phyloP scores from a whole-genome alignment of 2,797 vertebrate genomes.

The Neopelma chrysocephalum region DNA sequence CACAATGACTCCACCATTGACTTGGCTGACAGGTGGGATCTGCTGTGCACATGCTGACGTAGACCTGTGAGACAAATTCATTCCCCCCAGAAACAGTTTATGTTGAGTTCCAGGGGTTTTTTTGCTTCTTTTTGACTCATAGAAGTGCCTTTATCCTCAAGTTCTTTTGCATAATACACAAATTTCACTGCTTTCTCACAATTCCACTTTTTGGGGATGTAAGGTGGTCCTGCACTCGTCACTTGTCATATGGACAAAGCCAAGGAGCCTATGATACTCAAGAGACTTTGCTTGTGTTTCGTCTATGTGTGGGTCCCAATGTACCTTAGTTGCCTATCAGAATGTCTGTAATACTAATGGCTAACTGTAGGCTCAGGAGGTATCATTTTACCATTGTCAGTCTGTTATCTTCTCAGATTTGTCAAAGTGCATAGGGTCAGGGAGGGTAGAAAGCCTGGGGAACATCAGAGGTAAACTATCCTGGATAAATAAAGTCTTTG shows the following conservation, averaged over 20 bases:
- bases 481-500: not conserved
- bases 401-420: not conserved
- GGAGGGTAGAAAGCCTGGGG: not conserved
- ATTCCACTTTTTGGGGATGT: not conserved
- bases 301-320: not conserved
- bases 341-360: not conserved
- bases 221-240: not conserved
- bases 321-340: not conserved
- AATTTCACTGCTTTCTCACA: not conserved
- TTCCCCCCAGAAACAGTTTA: not conserved
- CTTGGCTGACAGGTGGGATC: not conserved
- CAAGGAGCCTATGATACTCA: not conserved
- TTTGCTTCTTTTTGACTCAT: not conserved
- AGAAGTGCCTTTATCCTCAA: not conserved
- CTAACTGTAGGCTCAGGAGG: not conserved
- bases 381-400: not conserved
- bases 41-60: not conserved
- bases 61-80: not conserved
- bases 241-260: not conserved
- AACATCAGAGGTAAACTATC: not conserved
- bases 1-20: not conserved
- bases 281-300: not conserved
- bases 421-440: not conserved
- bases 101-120: not conserved
- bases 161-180: accelerated